Base-by-base conservation (phyloP, 2,888 invertebrate species). In the Anthrax anthrax region DNA sequence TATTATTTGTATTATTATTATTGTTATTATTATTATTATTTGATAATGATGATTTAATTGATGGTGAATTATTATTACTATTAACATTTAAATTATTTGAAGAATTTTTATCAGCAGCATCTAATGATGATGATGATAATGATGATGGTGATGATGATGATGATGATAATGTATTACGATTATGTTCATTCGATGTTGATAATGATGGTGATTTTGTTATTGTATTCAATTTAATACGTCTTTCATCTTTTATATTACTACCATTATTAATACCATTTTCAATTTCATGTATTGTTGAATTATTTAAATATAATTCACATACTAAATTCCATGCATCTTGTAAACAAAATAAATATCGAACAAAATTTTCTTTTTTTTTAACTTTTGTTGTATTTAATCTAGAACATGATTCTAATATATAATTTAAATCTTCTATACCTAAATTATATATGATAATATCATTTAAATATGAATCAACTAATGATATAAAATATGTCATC, bases 401-500 rank as follows among this genome's bases (percentile, higher is more conserved):
- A 0, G 73, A 70, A 44, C 74, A 76, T 18, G 76, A 76, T 44
- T 78, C 77, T 27, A 81, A 58, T 49, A 81, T 75, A 47, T 78
- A 76, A 42, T 78, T 74, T 47, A 82, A 65, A 52, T 78, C 77
- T 27, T 74, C 72, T 0, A 77, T 67, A 49, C 74, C 76, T 54
- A 81, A 65, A 57, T 75, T 73, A 53, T 80, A 81, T 51, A 72
- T 74, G 34, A 76, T 70, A 42, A 83, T 78, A 29, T 83, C 82
- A 54, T 77, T 78, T 37, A 89, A 72, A 61, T 86, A 87, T 50
- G 91, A 75, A 61, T 94, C 90, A 34, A 92, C 83, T 37, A 92
- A 69, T 1, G 89, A 80, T 50, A 91, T 85, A 44, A 87, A 81
- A 66, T 87, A 85, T 18, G 92, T 84, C 37, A 91, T 83, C 82